phyloP scores from a whole-genome alignment of 2,797 vertebrate genomes.

The Myoxocephalus aenaeus region DNA sequence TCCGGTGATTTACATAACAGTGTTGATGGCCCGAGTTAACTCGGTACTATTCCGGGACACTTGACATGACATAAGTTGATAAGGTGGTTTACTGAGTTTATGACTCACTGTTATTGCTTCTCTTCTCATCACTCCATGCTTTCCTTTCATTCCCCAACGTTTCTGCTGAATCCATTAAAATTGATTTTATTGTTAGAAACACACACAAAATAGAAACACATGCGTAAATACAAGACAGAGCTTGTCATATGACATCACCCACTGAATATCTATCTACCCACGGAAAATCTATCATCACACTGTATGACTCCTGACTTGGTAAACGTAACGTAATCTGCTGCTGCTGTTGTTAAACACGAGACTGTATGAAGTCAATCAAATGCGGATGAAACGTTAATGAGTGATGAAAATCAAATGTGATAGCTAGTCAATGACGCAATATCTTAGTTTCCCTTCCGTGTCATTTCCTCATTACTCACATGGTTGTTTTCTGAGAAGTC shows the following conservation, averaged over 20 bases:
- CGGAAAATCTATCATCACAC: neutral
- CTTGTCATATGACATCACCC: too few relatives aligned
- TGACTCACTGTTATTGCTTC: neutral
- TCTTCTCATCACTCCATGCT: neutral
- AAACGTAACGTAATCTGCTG: constrained; percentile 33
- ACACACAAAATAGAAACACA: neutral
- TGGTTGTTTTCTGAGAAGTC: constrained; percentile 18
- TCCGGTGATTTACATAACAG: neutral
- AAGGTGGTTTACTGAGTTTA: neutral
- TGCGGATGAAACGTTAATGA: neutral
- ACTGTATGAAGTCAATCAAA: constrained; percentile 5
- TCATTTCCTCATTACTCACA: constrained; percentile 14
- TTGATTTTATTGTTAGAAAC: neutral
- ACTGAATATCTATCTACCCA: neutral
- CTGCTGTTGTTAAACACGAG: constrained; percentile 19
- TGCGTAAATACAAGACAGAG: neutral
- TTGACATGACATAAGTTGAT: neutral
- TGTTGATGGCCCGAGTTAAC: neutral
- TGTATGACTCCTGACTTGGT: constrained; percentile 21
- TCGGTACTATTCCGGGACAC: neutral
- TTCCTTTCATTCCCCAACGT: neutral
- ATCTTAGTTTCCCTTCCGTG: neutral
- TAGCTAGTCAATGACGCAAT: constrained; percentile 13
- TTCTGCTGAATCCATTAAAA: neutral
- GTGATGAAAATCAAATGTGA: neutral